phyloP scores from a whole-genome alignment of 2,888 invertebrate genomes.

The Noctua janthe region DNA sequence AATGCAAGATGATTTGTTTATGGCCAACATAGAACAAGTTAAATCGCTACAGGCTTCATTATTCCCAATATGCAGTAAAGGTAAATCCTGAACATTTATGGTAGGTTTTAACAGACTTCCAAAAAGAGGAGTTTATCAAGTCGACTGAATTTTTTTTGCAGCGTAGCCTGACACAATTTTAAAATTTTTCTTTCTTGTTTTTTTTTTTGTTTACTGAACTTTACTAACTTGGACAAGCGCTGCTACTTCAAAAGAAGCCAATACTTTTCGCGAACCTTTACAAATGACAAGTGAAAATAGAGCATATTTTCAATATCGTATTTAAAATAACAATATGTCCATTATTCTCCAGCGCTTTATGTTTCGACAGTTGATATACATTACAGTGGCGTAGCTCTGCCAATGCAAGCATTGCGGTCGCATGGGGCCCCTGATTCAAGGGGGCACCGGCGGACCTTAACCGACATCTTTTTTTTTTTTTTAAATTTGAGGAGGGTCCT shows the following conservation, averaged over 20 bases:
- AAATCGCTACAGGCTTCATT: slow-evolving; percentile 92
- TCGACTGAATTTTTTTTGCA: background rate
- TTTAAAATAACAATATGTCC: slow-evolving; percentile 13
- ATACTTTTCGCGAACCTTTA: background rate
- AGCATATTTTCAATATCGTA: background rate
- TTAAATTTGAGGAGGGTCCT: too few relatives aligned
- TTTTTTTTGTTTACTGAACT: slow-evolving; percentile 12
- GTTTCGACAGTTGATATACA: slow-evolving; percentile 8
- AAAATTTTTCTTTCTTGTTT: background rate
- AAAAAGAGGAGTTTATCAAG: too few relatives aligned
- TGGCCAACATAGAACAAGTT: slow-evolving; percentile 89
- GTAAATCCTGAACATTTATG: slow-evolving; percentile 73
- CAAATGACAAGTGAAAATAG: background rate
- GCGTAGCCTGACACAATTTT: background rate
- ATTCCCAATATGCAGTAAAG: slow-evolving; percentile 91
- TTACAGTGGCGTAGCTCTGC: too few relatives aligned
- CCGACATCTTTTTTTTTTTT: too few relatives aligned
- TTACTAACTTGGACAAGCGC: slow-evolving; percentile 1
- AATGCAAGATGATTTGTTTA: slow-evolving; percentile 83
- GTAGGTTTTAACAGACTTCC: slow-evolving; percentile 1
- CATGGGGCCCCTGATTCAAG: too few relatives aligned
- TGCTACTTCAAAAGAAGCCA: background rate
- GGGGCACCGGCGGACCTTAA: too few relatives aligned
- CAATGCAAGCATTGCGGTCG: too few relatives aligned
- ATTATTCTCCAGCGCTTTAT: slow-evolving; percentile 2